Conservation (phyloP, 2,797 vertebrate species). For the Myotis findleyi region DNA sequence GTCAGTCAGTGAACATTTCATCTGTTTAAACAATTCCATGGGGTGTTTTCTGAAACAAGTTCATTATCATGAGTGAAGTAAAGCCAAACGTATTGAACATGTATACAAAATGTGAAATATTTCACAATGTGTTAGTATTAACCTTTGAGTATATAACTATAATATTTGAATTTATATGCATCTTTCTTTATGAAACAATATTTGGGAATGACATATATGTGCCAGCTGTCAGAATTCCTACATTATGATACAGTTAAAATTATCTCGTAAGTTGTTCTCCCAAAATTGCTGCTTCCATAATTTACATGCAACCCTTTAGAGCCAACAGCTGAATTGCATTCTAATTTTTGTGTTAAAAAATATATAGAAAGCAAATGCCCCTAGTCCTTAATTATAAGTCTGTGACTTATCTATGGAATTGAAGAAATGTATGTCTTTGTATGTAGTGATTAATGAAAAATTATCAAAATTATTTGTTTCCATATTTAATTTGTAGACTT, state of each 20-base stretch:
- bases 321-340: slow-evolving; percentile 59
- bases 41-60: slow-evolving; percentile 50
- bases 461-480: slow-evolving; percentile 39
- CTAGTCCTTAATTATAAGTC: neutral
- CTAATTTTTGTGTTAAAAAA: neutral
- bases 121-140: neutral
- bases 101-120: neutral
- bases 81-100: neutral
- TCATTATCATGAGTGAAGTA: slow-evolving; percentile 59
- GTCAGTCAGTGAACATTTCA: neutral
- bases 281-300: slow-evolving; percentile 64
- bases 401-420: neutral
- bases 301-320: slow-evolving; percentile 26
- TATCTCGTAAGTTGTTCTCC: slow-evolving; percentile 39
- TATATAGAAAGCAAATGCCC: neutral
- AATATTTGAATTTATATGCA: neutral
- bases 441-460: neutral
- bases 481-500: neutral
- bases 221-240: slow-evolving; percentile 82
- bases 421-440: slow-evolving; percentile 48
- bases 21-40: slow-evolving; percentile 29
- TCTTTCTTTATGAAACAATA: slow-evolving; percentile 53
- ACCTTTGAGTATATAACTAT: neutral
- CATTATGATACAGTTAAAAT: slow-evolving; percentile 65
- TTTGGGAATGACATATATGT: slow-evolving; percentile 74